These are phyloP conservation scores for Aphidius ervi DNA, from an alignment of 1,140 invertebrate genomes.

Conservation along the genomic window DNA sequence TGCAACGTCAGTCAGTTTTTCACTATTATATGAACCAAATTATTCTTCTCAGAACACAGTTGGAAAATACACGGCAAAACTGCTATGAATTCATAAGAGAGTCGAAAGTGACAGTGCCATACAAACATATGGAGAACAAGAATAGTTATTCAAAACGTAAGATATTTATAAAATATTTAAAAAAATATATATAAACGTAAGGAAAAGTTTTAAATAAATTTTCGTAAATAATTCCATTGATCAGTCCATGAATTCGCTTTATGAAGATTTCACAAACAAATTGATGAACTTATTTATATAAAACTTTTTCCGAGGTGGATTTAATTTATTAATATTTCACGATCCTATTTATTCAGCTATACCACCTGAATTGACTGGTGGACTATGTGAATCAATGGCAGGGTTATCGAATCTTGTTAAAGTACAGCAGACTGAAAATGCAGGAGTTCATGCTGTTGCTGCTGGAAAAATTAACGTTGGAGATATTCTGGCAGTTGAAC, in stretches of 20 bases:
- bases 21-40: background rate
- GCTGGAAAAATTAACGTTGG: conserved; percentile 58
- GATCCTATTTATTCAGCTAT: conserved; percentile 18
- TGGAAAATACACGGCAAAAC: too few relatives aligned
- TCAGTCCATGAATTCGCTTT: background rate
- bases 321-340: conserved; percentile 8
- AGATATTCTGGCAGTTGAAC: conserved; percentile 67
- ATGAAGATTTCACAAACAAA: background rate
- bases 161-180: too few relatives aligned
- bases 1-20: background rate
- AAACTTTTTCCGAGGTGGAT: conserved; percentile 1
- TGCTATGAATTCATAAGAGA: too few relatives aligned
- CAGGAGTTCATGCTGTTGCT: conserved; percentile 60
- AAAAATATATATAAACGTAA: too few relatives aligned
- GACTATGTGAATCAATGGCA: conserved; percentile 13
- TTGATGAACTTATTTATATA: background rate
- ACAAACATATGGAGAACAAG: too few relatives aligned
- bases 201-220: too few relatives aligned
- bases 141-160: too few relatives aligned
- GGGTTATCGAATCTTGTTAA: conserved; percentile 46
- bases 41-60: too few relatives aligned
- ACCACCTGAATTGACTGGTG: conserved; percentile 14
- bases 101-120: too few relatives aligned
- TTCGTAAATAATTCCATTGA: background rate
- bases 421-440: conserved; percentile 47